phyloP scores from a whole-genome alignment of 2,797 vertebrate species.

The Chelon labrosus region DNA sequence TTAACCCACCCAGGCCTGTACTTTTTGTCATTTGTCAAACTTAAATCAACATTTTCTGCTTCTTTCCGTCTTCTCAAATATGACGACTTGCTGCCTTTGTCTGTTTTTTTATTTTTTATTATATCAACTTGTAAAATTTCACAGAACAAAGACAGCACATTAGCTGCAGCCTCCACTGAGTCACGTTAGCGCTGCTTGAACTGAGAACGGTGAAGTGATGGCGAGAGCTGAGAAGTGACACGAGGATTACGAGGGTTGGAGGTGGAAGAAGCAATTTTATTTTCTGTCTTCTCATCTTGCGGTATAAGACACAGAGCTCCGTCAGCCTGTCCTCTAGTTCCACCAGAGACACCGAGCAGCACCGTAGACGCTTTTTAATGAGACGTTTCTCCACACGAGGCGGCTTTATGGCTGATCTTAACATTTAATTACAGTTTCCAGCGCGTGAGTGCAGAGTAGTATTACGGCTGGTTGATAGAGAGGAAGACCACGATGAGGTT shows the following conservation, averaged over 20 bases:
- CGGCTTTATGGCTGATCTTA: background rate
- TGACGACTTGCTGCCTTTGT: background rate
- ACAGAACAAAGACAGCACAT: too few relatives aligned
- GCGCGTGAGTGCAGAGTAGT: background rate
- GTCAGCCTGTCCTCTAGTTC: background rate
- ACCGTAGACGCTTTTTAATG: background rate
- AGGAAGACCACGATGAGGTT: too few relatives aligned
- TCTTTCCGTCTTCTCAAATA: too few relatives aligned
- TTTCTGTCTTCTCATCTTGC: background rate
- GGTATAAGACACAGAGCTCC: background rate
- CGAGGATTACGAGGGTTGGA: background rate
- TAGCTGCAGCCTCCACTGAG: background rate
- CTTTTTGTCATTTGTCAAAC: too few relatives aligned
- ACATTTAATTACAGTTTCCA: background rate
- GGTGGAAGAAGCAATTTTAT: background rate
- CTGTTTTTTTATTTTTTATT: background rate
- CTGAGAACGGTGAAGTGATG: background rate
- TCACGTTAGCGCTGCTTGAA: background rate
- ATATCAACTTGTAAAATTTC: too few relatives aligned
- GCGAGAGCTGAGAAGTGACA: background rate
- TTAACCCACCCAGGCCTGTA: too few relatives aligned
- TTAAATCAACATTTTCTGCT: too few relatives aligned
- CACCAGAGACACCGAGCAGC: too few relatives aligned
- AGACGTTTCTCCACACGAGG: background rate
- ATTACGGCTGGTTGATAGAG: background rate